Percentiles rank a stretch among this genome's conserved stretches.
Evolutionary conservation across 2,888 invertebrate genomes (phyloP).

Genomic region (Eugnorisma glareosa): DNA sequence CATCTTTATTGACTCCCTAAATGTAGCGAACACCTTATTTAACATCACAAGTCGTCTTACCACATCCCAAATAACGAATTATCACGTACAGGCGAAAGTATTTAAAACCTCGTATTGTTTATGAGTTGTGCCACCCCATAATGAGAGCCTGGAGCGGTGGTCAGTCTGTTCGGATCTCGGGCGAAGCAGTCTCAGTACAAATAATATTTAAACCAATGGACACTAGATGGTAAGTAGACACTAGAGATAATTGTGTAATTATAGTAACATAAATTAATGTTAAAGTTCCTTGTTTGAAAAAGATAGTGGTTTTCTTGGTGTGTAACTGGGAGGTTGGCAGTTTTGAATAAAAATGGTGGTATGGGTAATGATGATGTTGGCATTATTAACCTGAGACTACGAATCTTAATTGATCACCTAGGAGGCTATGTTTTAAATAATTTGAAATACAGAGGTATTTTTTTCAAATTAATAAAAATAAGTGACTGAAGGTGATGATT

Average conservation of each 20-base stretch:
- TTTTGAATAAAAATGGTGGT: neutral
- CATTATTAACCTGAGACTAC: neutral
- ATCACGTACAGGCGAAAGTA: neutral
- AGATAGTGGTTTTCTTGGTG: conserved; percentile 11
- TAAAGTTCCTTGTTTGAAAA: conserved; percentile 44
- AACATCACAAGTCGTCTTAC: neutral
- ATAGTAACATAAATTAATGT: conserved; percentile 61
- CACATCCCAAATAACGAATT: conserved; percentile 15
- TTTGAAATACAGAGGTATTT: neutral
- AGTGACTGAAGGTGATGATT: neutral
- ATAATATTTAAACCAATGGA: conserved; percentile 56
- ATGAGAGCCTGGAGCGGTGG: conserved; percentile 59
- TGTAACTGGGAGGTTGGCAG: neutral
- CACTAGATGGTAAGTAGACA: conserved; percentile 48
- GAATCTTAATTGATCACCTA: neutral
- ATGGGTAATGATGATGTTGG: neutral
- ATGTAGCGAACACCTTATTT: neutral
- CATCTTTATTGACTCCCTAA: neutral
- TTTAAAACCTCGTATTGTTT: conserved; percentile 34
- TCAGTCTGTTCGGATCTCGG: conserved; percentile 55
- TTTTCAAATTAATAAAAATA: neutral
- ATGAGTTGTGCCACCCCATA: conserved; percentile 40
- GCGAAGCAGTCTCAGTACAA: conserved; percentile 43
- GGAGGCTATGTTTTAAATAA: neutral
- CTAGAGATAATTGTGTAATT: conserved; percentile 62